These are phyloP conservation scores for Pluvianellus socialis DNA, from an alignment of 2,113 vertebrate species.

Conservation along the genomic window DNA sequence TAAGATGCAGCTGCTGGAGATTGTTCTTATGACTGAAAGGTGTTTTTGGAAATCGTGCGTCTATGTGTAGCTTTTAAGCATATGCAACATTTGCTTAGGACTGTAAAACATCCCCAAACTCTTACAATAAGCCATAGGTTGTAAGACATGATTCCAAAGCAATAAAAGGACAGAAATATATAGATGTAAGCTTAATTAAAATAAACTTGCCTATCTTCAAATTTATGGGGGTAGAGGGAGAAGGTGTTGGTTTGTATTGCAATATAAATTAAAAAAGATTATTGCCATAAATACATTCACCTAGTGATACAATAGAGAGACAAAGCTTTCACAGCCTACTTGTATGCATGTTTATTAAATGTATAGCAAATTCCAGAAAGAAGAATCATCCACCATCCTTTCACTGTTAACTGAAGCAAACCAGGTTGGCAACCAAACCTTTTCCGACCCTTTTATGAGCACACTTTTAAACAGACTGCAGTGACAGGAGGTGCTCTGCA, in stretches of 20 bases:
- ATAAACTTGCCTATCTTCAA: background rate
- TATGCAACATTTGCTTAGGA: background rate
- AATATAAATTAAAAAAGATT: background rate
- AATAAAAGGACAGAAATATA: background rate
- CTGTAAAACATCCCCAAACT: background rate
- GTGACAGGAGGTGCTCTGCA: slow-evolving; percentile 26
- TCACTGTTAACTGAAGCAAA: slow-evolving; percentile 17
- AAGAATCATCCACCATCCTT: background rate
- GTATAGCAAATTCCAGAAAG: slow-evolving; percentile 6
- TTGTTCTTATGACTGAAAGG: background rate
- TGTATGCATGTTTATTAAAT: background rate
- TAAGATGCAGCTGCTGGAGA: background rate
- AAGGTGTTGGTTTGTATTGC: accelerated
- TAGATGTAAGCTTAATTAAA: background rate
- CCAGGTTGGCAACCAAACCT: background rate
- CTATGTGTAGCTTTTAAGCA: background rate
- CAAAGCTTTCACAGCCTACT: background rate
- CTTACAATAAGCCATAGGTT: background rate
- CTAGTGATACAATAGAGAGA: background rate
- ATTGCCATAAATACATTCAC: background rate
- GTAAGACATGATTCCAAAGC: background rate
- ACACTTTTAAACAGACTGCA: slow-evolving; percentile 34
- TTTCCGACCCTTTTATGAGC: background rate
- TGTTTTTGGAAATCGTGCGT: background rate
- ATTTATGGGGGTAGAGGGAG: background rate